Evolutionary conservation across 2,797 vertebrate genomes (phyloP).

Genomic region (Clarias pachynema): DNA sequence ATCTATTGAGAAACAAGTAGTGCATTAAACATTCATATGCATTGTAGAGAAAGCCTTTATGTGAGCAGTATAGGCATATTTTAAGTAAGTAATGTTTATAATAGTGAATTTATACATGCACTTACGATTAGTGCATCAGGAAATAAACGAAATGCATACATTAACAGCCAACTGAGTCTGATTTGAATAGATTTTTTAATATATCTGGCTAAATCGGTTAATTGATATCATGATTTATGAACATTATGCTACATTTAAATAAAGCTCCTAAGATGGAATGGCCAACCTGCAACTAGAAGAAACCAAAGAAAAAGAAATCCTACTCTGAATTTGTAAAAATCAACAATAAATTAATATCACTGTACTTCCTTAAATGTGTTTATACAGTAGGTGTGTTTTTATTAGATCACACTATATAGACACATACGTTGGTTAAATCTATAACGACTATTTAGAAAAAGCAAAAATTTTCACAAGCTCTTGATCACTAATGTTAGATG

Average conservation of each 20-base stretch:
- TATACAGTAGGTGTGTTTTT: background rate
- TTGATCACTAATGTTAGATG: background rate
- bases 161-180: background rate
- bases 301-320: background rate
- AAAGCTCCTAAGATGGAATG: background rate
- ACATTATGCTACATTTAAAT: background rate
- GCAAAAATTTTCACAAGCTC: background rate
- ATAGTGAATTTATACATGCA: constrained; percentile 1
- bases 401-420: background rate
- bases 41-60: background rate
- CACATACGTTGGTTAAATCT: background rate
- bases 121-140: background rate
- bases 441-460: background rate
- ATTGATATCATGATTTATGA: background rate
- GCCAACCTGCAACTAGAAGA: background rate
- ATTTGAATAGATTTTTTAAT: background rate
- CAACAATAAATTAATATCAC: background rate
- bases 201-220: background rate
- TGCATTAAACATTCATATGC: background rate
- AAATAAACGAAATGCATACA: background rate
- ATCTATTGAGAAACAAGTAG: background rate
- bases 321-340: background rate
- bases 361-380: background rate
- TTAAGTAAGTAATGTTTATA: background rate
- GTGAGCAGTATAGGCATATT: background rate